A percentile compares a stretch with the other conserved stretches of the same genome.
Evolutionary conservation across 2,797 vertebrate genomes (phyloP).

Genomic region (Arctocebus calabarensis): DNA sequence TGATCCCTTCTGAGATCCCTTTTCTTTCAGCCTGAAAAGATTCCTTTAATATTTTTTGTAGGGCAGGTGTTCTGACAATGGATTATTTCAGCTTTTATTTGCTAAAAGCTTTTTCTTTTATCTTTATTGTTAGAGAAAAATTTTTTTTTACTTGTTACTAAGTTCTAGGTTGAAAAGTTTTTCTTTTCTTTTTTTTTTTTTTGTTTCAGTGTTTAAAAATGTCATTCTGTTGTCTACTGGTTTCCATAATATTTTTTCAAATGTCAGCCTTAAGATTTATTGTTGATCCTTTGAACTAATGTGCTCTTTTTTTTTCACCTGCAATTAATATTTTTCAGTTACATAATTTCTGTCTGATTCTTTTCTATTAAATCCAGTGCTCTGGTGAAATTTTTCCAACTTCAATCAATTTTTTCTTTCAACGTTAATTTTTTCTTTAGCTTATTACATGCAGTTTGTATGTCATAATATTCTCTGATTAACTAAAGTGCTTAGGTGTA

Average conservation of each 20-base stretch:
- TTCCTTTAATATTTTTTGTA: not conserved
- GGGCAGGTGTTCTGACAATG: not conserved
- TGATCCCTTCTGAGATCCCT: not conserved
- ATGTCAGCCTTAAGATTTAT: not conserved
- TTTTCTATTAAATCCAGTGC: not conserved
- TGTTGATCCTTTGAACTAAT: not conserved
- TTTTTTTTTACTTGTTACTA: not conserved
- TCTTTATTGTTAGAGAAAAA: not conserved
- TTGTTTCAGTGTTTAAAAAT: not conserved
- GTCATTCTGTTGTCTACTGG: not conserved
- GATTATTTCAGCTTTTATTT: not conserved
- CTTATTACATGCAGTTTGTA: not conserved
- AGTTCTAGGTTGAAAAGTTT: not conserved
- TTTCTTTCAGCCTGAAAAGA: not conserved
- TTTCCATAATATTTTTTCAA: conserved; percentile 1
- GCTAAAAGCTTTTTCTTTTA: not conserved
- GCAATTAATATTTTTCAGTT: not conserved
- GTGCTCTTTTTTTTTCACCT: not conserved
- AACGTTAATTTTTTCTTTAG: not conserved
- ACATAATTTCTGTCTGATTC: not conserved
- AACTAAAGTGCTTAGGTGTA: not conserved
- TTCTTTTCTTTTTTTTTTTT: not conserved
- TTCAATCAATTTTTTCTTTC: not conserved
- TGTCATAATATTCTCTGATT: not conserved
- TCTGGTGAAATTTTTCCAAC: not conserved